Base-by-base conservation (phyloP, 2,113 vertebrate genomes). In the Isichthys henryi region DNA sequence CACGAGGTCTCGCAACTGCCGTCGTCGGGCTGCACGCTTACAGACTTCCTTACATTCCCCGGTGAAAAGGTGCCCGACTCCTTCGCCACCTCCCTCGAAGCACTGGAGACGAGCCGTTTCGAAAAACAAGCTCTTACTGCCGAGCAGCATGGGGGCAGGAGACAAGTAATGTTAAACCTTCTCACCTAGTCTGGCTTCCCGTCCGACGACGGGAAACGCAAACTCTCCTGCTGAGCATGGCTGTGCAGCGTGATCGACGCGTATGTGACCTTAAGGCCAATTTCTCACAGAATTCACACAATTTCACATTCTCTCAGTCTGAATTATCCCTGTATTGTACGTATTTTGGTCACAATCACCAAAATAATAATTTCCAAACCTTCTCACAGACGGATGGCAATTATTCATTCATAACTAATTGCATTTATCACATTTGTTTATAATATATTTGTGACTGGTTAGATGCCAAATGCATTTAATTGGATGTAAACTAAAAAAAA, bases 41-140 rank as follows among this genome's bases (percentile, higher is more conserved):
- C 94, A 92, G 92, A 92, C 92, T 83, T 93, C 93, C 93, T 93
- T 94, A 92, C 93, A 94, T 90, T 94, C 92, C 91, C 90, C 85
- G 70, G 94, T 93, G 91, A 92, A 92, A 91, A 90, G 66, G 92
- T 92, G 92, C 93, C 90, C 87, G 89, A 92, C 93, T 94, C 93
- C 92, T 91, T 92, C 80, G 89, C 94, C 93, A 93, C 91, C 88
- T 66, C 74, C 50, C 74, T 91, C 91, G 91, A 95, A 90, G 92
- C 48, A 21, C 86, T 15, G 91, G 92, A 93, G 93, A 94, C 92
- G 92, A 92, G 89, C 82, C 92, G 92, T 93, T 93, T 95, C 91
- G n/a, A 93, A 89, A 23, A 90, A 89, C 87, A 90, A 23, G 90
- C 92, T 92, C 94, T 93, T 95, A 95, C 95, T 90, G 88, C 87